phyloP scores from a whole-genome alignment of 2,797 vertebrate genomes.

The Halcyon leucocephala region DNA sequence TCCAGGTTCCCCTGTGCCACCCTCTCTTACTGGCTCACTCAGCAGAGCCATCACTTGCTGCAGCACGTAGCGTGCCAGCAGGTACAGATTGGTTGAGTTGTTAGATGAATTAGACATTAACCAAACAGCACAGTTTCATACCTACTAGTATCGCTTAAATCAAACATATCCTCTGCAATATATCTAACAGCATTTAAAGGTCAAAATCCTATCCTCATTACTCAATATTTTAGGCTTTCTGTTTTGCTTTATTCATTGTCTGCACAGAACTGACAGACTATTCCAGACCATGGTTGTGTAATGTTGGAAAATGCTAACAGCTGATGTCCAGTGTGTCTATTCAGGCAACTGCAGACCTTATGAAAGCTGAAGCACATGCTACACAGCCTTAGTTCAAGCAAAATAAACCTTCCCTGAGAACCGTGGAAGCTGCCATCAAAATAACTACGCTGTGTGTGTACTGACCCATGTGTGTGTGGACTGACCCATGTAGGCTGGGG shows the following conservation, averaged over 20 bases:
- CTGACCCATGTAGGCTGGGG: rapidly evolving
- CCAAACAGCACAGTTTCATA: not conserved
- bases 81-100: not conserved
- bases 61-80: not conserved
- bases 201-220: slow-evolving; percentile 1
- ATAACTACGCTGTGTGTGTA: rapidly evolving
- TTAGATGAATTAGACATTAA: not conserved
- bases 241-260: slow-evolving; percentile 25
- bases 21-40: not conserved
- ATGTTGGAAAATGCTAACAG: not conserved
- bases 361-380: not conserved
- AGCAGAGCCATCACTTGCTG: not conserved
- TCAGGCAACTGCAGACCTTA: not conserved
- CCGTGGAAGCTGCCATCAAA: not conserved
- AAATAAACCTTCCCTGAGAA: not conserved
- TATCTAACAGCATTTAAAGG: slow-evolving; percentile 31
- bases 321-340: not conserved
- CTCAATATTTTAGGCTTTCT: not conserved
- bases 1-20: not conserved
- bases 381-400: not conserved
- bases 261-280: not conserved
- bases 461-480: too few relatives aligned
- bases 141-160: not conserved
- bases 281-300: not conserved
- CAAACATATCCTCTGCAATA: not conserved